phyloP scores from a whole-genome alignment of 2,888 invertebrate genomes.

The Tridacna gigas region DNA sequence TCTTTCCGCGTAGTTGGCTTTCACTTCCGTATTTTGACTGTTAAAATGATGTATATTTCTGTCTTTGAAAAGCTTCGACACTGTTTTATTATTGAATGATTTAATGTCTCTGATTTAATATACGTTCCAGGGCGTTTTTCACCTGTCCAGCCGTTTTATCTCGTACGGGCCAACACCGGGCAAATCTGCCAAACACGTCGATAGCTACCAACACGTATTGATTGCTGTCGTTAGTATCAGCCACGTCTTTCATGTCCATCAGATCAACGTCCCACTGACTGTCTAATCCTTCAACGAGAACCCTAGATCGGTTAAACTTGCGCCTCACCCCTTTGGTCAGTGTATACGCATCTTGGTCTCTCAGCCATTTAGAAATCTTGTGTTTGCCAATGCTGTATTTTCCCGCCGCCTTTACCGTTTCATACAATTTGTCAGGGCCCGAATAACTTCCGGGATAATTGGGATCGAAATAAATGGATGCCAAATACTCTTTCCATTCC shows the following conservation, averaged over 20 bases:
- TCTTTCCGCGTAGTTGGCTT: conserved; percentile 45
- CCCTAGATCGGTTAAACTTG: conserved; percentile 29
- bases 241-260: conserved; percentile 46
- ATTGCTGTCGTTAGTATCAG: conserved; percentile 35
- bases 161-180: background rate
- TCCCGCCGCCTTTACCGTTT: background rate
- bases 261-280: conserved; percentile 43
- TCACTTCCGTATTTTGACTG: conserved; percentile 34
- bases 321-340: conserved; percentile 35
- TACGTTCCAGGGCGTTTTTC: background rate
- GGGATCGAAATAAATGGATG: conserved; percentile 1
- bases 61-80: conserved; percentile 22
- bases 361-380: conserved; percentile 25
- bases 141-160: conserved; percentile 4
- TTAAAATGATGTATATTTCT: conserved; percentile 31
- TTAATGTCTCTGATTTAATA: conserved; percentile 25
- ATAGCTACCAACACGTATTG: conserved; percentile 28
- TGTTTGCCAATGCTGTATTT: background rate
- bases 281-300: conserved; percentile 43
- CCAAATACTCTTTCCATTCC: conserved; percentile 34
- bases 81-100: conserved; percentile 35
- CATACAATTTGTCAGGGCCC: conserved; percentile 26
- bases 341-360: conserved; percentile 41
- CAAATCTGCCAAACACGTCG: conserved; percentile 16
- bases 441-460: conserved; percentile 27